phyloP scores from a whole-genome alignment of 2,113 vertebrate species.

The Ciconia maguari region DNA sequence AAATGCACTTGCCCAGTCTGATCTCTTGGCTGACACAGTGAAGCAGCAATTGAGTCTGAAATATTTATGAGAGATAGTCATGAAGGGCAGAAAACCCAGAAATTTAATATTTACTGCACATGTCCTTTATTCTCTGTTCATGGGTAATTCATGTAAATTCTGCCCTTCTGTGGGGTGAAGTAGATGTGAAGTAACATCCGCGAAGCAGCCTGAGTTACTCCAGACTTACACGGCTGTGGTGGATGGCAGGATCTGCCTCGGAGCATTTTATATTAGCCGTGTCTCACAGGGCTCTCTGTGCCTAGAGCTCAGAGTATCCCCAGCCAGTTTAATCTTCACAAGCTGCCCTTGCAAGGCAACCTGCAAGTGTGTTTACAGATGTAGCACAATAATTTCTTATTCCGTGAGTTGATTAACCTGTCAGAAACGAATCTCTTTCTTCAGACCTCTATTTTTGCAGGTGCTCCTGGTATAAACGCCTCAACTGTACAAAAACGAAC shows the following conservation, averaged over 20 bases:
- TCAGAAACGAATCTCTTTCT: neutral
- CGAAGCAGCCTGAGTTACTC: neutral
- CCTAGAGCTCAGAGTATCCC: neutral
- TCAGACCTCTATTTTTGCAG: constrained; percentile 49
- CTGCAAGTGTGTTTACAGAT: neutral
- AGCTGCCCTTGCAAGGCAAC: neutral
- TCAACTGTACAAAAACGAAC: neutral
- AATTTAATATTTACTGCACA: neutral
- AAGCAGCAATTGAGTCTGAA: neutral
- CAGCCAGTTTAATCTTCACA: neutral
- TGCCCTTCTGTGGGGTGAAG: neutral
- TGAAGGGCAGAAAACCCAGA: constrained; percentile 22
- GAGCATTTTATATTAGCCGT: neutral
- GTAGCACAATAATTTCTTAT: neutral
- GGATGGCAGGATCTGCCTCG: neutral
- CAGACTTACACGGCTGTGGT: fast-evolving
- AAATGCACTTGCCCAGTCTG: neutral
- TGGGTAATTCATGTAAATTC: neutral
- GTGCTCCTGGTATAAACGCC: neutral
- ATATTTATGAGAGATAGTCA: constrained; percentile 13
- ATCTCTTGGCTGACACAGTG: neutral
- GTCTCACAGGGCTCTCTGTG: neutral
- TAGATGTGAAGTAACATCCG: neutral
- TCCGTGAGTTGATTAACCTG: neutral
- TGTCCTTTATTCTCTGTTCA: neutral